Evolutionary conservation across 2,888 invertebrate species (phyloP).

Genomic region (Melanotus villosus): DNA sequence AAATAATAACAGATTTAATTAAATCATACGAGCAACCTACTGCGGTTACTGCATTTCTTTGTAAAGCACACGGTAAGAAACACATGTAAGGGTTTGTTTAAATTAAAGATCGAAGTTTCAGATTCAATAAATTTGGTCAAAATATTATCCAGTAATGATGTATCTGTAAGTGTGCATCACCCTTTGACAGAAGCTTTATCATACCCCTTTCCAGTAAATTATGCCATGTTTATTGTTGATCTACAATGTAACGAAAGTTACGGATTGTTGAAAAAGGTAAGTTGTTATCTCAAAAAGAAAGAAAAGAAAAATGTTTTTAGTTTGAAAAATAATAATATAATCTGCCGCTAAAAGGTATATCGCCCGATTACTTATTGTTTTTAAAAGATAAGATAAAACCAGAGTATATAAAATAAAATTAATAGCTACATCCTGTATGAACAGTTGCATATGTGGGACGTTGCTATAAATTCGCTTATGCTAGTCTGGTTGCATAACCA

Average conservation of each 20-base stretch:
- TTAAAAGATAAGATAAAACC: constrained; percentile 6
- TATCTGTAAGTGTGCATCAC: constrained; percentile 44
- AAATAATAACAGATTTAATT: constrained; percentile 33
- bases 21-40: constrained; percentile 31
- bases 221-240: constrained; percentile 66
- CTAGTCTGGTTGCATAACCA: not conserved
- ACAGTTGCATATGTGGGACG: not conserved
- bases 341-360: not conserved
- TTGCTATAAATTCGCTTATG: not conserved
- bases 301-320: not conserved
- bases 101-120: constrained; percentile 37
- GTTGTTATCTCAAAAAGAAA: not conserved
- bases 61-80: constrained; percentile 51
- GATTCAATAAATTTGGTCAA: constrained; percentile 50
- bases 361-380: too few relatives aligned
- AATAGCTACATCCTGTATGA: constrained; percentile 1
- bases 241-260: constrained; percentile 63
- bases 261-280: constrained; percentile 64
- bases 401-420: too few relatives aligned
- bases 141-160: constrained; percentile 45
- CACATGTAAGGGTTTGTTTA: not conserved
- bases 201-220: constrained; percentile 54
- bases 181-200: constrained; percentile 38
- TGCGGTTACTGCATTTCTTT: constrained; percentile 51
- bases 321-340: not conserved